A percentile compares a stretch with the other conserved stretches of the same genome.
Evolutionary conservation across 2,797 vertebrate species (phyloP).

Genomic region (Huso huso): DNA sequence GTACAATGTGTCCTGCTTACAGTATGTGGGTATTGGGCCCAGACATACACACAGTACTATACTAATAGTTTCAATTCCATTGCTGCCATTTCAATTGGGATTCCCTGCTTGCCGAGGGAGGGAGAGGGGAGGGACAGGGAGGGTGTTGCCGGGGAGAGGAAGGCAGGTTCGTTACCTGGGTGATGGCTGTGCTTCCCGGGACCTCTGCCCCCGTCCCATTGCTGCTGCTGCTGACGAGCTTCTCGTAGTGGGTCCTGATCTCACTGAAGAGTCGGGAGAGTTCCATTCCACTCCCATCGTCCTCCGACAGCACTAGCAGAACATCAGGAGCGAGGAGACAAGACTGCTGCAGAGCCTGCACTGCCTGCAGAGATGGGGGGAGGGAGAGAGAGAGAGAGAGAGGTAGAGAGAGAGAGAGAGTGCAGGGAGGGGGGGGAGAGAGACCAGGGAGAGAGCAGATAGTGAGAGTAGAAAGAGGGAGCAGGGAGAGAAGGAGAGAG

Average conservation of each 20-base stretch:
- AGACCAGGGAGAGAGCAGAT: background rate
- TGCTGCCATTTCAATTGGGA: too few species aligned
- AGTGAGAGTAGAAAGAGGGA: too few species aligned
- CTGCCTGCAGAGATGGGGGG: constrained; percentile 53
- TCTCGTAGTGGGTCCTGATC: constrained; percentile 76
- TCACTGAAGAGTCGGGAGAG: constrained; percentile 74
- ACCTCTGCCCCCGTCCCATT: constrained; percentile 29
- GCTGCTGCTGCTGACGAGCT: constrained; percentile 45
- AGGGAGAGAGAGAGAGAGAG: constrained; percentile 21
- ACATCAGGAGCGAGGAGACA: constrained; percentile 55
- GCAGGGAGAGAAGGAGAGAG: background rate
- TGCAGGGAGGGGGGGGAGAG: background rate
- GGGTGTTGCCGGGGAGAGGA: background rate
- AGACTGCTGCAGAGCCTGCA: constrained; percentile 62
- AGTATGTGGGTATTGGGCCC: background rate
- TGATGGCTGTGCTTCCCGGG: constrained; percentile 35
- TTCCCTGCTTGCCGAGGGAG: too few species aligned
- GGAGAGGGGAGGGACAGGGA: constrained; percentile 16
- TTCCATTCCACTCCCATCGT: constrained; percentile 92
- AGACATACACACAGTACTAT: too few species aligned
- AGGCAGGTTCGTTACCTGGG: constrained; percentile 59
- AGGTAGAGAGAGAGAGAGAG: constrained; percentile 14
- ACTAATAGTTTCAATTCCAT: too few species aligned
- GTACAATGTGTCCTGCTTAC: background rate
- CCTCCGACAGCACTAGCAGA: constrained; percentile 60